A percentile compares a stretch with the other conserved stretches of the same genome.
Evolutionary conservation across 2,888 invertebrate genomes (phyloP).

Genomic region (Drosophila aldrichi): DNA sequence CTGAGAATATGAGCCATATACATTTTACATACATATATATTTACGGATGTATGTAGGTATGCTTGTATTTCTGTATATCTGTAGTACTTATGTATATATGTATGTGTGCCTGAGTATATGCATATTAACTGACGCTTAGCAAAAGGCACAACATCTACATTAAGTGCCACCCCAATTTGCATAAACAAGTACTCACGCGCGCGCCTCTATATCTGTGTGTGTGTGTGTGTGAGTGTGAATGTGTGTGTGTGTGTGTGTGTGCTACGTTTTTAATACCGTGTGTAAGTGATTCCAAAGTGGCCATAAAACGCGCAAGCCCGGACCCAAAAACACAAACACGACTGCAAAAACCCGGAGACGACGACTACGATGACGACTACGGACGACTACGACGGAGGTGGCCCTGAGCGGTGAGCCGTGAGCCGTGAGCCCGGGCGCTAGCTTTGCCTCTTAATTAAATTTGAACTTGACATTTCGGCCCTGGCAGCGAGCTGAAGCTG

Average conservation of each 20-base stretch:
- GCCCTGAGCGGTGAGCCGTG: background rate
- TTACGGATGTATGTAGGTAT: background rate
- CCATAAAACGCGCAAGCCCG: conserved; percentile 51
- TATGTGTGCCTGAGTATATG: background rate
- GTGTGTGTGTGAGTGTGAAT: background rate
- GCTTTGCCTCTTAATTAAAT: conserved; percentile 66
- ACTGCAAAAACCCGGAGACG: conserved; percentile 5
- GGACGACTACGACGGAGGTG: background rate
- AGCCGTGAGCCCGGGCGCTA: conserved; percentile 25
- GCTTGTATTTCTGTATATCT: background rate
- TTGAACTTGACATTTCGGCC: conserved; percentile 75
- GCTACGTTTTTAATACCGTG: conserved; percentile 48
- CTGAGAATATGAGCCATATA: background rate
- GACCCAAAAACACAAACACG: conserved; percentile 4
- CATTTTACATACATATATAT: background rate
- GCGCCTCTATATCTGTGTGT: background rate
- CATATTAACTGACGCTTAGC: conserved; percentile 5
- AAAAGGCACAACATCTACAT: conserved; percentile 4
- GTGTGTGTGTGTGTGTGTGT: background rate
- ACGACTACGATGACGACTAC: too few species aligned
- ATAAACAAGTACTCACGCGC: conserved; percentile 16
- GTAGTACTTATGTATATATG: background rate
- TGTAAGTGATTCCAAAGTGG: conserved; percentile 70
- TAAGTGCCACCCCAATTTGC: conserved; percentile 28
- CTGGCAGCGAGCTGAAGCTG: conserved; percentile 30